Percentiles rank a stretch among this genome's conserved stretches.
Conservation (phyloP, 1,140 invertebrate species). For the Rhizoglyphus robini region DNA sequence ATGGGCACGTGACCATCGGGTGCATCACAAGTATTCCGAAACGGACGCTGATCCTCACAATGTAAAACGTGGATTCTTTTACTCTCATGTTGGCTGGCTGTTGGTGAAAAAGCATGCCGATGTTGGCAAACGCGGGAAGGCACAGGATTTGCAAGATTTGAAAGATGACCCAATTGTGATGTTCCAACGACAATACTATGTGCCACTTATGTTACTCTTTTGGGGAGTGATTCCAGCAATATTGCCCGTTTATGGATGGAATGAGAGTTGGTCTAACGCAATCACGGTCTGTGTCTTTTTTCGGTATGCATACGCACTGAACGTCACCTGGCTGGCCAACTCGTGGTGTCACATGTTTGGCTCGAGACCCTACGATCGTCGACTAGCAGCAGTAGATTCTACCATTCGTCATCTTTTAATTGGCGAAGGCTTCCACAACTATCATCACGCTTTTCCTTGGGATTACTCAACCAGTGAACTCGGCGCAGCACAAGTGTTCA, state of each 20-base stretch:
- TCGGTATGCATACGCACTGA: constrained; percentile 35
- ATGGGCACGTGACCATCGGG: too few species aligned
- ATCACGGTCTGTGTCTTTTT: constrained; percentile 36
- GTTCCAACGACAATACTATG: constrained; percentile 54
- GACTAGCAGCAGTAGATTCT: constrained; percentile 38
- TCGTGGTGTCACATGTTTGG: constrained; percentile 40
- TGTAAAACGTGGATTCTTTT: constrained; percentile 85
- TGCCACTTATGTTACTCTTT: constrained; percentile 32
- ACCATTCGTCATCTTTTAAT: too few species aligned
- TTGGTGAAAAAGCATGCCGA: constrained; percentile 68
- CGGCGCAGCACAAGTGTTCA: constrained; percentile 38
- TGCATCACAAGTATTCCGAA: too few species aligned
- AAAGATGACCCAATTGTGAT: constrained; percentile 60
- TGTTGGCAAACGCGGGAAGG: constrained; percentile 66
- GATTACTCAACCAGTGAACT: constrained; percentile 40
- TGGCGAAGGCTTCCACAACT: too few species aligned
- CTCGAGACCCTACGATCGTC: constrained; percentile 36
- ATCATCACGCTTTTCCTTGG: constrained; percentile 43
- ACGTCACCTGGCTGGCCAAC: constrained; percentile 34
- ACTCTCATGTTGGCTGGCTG: constrained; percentile 88
- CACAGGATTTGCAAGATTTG: constrained; percentile 73
- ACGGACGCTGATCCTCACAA: too few species aligned
- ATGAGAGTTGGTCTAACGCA: constrained; percentile 34
- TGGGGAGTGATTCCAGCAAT: constrained; percentile 39
- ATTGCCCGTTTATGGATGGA: constrained; percentile 38